A percentile compares a stretch with the other conserved stretches of the same genome.
Conservation (phyloP, 2,797 vertebrate species). For the Sitta carolinensis region DNA sequence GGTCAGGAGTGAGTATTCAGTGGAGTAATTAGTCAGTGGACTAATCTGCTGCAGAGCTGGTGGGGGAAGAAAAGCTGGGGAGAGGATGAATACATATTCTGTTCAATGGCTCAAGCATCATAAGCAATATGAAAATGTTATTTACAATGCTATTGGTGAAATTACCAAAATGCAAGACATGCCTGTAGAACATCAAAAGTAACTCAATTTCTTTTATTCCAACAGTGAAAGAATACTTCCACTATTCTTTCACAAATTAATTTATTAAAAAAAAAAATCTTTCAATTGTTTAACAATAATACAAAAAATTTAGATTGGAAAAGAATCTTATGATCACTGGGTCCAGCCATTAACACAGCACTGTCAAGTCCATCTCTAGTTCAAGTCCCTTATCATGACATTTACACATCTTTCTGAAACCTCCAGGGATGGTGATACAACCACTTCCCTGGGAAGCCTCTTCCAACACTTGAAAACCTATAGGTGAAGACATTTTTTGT, state of each 20-base stretch:
- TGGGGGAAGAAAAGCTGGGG: background rate
- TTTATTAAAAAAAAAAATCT: background rate
- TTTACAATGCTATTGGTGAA: background rate
- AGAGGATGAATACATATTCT: background rate
- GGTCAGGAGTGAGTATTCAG: background rate
- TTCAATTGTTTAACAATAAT: background rate
- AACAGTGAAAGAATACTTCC: background rate
- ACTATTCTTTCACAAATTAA: background rate
- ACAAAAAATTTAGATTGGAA: background rate
- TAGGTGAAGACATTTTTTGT: background rate
- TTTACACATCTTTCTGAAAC: background rate
- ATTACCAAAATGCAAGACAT: background rate
- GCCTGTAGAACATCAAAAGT: background rate
- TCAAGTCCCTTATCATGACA: background rate
- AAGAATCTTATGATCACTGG: rapidly evolving
- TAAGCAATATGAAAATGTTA: background rate
- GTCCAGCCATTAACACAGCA: rapidly evolving
- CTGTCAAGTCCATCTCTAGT: background rate
- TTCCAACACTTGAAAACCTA: background rate
- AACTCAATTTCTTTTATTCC: background rate
- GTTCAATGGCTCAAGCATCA: background rate
- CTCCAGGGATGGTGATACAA: background rate
- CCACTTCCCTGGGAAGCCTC: background rate
- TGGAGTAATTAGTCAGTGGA: background rate
- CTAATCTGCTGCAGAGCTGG: background rate